Base-by-base conservation (phyloP, 2,113 vertebrate species). In the Saguinus imperator region DNA sequence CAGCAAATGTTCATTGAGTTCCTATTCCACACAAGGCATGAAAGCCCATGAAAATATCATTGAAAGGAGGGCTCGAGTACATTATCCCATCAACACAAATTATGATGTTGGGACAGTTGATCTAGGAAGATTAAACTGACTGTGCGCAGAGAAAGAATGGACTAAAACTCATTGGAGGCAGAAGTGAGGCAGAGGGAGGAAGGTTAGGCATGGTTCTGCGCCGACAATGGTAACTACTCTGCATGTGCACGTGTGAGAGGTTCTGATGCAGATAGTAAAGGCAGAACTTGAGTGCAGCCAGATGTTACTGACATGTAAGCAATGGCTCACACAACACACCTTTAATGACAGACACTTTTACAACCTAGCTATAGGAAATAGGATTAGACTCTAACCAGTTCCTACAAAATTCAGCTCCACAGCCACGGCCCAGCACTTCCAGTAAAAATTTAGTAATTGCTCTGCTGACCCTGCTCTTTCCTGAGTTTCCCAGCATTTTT, bases 341-440 rank as follows among this genome's bases (percentile, higher is more conserved):
- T 76, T 35, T 87, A 82, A 72, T 11, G 75, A 58, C 13, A 83
- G 72, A 89, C 37, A 88, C 16, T 94, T 95, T 93, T 37, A 94
- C n/a, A 86, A 13, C n/a, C 43, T 5, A 7, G 11, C 85, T 75
- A 58, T 89, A 20, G 77, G 87, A 95, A 92, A 86, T 18, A 48
- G 16, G 94, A 81, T 73, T 10, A 79, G 2, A 14, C 48, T n/a
- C 1, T 3, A 45, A n/a, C 73, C 96, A 35, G 0, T 45, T 79
- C 50, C 75, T n/a, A 76, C n/a, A 75, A 79, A 45, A 52, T 37
- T 27, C 79, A 92, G 35, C 23, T 81, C 48, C 81, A 82, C 0
- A 27, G 48, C 14, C 20, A 13, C 0, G 3, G 25, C 57, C 90
- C 80, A 79, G 64, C 13, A 4, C 18, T 75, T 58, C 32, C 17